phyloP scores from a whole-genome alignment of 2,797 vertebrate genomes.

The Trematomus bernacchii region DNA sequence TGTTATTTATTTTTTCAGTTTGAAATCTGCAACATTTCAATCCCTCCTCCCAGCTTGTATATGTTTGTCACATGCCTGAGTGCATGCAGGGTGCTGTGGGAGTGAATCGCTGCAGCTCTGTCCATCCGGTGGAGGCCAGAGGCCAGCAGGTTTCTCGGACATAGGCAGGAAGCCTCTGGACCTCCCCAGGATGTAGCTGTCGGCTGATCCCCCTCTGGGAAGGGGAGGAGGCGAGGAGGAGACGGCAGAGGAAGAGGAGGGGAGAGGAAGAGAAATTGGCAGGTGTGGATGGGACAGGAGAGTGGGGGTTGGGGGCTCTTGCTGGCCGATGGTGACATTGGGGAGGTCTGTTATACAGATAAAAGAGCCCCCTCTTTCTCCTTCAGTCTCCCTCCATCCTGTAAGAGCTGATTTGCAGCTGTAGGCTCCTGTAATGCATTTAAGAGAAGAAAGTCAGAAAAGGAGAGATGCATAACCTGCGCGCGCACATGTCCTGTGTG shows the following conservation, averaged over 20 bases:
- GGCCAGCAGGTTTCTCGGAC: conserved; percentile 71
- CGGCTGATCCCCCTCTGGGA: conserved; percentile 79
- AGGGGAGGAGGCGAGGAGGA: conserved; percentile 21
- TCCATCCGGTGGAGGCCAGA: conserved; percentile 71
- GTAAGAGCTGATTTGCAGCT: conserved; percentile 65
- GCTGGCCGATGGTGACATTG: conserved; percentile 71
- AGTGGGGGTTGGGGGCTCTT: conserved; percentile 36
- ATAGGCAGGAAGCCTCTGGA: conserved; percentile 79
- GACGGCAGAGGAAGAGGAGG: conserved; percentile 39
- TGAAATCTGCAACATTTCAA: neutral
- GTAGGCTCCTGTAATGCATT: conserved; percentile 55
- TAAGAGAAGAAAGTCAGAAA: conserved; percentile 24
- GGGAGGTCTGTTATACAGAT: conserved; percentile 76
- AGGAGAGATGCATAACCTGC: conserved; percentile 23
- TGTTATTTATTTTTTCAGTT: neutral
- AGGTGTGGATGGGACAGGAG: conserved; percentile 65
- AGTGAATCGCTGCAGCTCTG: conserved; percentile 52
- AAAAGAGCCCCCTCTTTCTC: conserved; percentile 37
- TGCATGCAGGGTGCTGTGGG: conserved; percentile 33
- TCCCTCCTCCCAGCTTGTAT: conserved; percentile 20
- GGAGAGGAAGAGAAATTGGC: conserved; percentile 55
- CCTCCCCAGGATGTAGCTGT: conserved; percentile 85
- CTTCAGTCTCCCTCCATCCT: conserved; percentile 34
- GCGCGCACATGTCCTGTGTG: conserved; percentile 19
- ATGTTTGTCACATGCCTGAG: conserved; percentile 43